Evolutionary conservation across 2,113 vertebrate species (phyloP).

Genomic region (Microtus oregoni): DNA sequence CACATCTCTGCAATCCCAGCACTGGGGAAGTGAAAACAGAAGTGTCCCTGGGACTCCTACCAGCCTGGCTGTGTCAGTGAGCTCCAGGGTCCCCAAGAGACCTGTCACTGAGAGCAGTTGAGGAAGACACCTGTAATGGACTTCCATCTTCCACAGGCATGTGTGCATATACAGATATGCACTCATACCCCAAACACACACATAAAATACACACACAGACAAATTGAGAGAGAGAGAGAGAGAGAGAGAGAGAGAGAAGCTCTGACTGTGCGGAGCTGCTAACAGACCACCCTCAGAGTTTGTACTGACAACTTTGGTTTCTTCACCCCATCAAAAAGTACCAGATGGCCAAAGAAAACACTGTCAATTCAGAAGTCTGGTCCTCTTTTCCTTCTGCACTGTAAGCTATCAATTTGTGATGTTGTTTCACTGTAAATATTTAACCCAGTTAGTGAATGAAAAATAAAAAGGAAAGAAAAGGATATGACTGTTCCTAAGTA

Average conservation of each 20-base stretch:
- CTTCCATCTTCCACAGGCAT: background rate
- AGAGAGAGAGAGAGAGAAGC: background rate
- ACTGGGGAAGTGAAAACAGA: background rate
- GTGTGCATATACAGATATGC: background rate
- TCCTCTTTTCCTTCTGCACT: conserved; percentile 25
- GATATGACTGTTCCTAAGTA: no score
- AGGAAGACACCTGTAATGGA: background rate
- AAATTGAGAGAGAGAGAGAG: background rate
- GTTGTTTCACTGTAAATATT: conserved; percentile 51
- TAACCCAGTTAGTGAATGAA: background rate
- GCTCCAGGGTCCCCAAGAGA: background rate
- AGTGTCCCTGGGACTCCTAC: background rate
- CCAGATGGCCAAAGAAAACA: conserved; percentile 29
- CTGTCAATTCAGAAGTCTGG: conserved; percentile 34
- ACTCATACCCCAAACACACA: background rate
- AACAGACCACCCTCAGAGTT: background rate
- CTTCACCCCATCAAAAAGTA: conserved; percentile 42
- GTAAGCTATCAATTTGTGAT: conserved; percentile 48
- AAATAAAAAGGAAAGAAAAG: no score
- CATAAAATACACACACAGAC: background rate
- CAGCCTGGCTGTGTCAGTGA: background rate
- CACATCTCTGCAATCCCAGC: background rate
- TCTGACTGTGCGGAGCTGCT: background rate
- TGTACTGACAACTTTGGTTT: background rate
- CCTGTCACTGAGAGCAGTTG: background rate